Evolutionary conservation across 2,888 invertebrate species (phyloP).

Genomic region (Hirtodrosophila alboralis): DNA sequence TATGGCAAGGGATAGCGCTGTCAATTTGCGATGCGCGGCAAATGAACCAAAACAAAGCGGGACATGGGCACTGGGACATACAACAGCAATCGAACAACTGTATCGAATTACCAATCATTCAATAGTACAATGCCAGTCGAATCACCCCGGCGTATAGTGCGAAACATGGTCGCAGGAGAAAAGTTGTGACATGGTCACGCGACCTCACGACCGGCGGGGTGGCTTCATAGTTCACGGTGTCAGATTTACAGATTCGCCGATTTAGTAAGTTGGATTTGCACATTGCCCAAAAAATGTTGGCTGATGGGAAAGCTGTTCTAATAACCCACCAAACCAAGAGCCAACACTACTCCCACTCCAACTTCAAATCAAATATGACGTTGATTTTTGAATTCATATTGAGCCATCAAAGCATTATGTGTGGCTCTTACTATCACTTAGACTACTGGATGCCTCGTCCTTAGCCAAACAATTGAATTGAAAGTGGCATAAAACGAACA

Average conservation of each 20-base stretch:
- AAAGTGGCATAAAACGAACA: slow-evolving; percentile 49
- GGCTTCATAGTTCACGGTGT: slow-evolving; percentile 57
- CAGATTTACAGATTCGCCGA: slow-evolving; percentile 47
- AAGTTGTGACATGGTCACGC: slow-evolving; percentile 69
- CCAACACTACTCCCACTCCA: neutral
- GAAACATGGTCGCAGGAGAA: slow-evolving; percentile 22
- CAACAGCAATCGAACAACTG: slow-evolving; percentile 69
- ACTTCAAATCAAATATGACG: slow-evolving; percentile 15
- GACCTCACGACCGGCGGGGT: slow-evolving; percentile 36
- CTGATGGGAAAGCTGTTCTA: slow-evolving; percentile 14
- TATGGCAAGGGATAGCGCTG: slow-evolving; percentile 34
- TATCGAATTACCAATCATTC: slow-evolving; percentile 81
- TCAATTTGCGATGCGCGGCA: slow-evolving; percentile 79
- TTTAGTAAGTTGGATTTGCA: slow-evolving; percentile 41
- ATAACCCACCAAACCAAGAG: neutral
- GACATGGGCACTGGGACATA: slow-evolving; percentile 24
- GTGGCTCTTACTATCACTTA: slow-evolving; percentile 69
- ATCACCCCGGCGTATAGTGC: neutral
- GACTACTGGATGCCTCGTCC: slow-evolving; percentile 17
- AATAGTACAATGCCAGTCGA: slow-evolving; percentile 53
- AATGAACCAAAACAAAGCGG: slow-evolving; percentile 73
- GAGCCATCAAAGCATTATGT: slow-evolving; percentile 66
- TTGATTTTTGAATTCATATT: slow-evolving; percentile 58
- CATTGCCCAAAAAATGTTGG: slow-evolving; percentile 25
- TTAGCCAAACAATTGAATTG: slow-evolving; percentile 69